Base-by-base conservation (phyloP, 1,140 invertebrate genomes). In the Sarcophaga bullata region DNA sequence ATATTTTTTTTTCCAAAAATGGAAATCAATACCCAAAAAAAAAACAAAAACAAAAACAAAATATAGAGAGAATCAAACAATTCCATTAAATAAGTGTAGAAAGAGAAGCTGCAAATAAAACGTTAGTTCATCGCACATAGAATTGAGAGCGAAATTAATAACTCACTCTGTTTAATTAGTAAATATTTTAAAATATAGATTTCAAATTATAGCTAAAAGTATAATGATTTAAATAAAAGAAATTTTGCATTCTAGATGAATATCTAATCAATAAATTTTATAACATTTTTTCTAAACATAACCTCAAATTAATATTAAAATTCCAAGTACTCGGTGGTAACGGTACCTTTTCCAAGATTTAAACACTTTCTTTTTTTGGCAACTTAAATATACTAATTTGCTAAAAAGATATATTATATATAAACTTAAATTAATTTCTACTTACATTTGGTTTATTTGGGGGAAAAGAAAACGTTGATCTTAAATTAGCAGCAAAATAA, bases 371-470 rank as follows among this genome's bases (percentile, higher is more conserved):
- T n/a, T 37, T 37, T 37, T 37, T 37, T 37, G 25, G 4, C 25
- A 37, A 37, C 4, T 37, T 37, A 37, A 37, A 37, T 37, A 37
- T 1, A 37, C 25, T 37, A 37, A 37, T 37, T 37, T 37, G 25
- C n/a, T 37, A 37, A 37, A 2, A 37, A 37, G 25, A 68, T 19
- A 68, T 68, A 9, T 68, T 0, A 68, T 9, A 68, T 25, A 68
- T 7, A 6, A 6, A 19, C 19, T 68, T 68, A 68, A 52, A 52
- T 10, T 52, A 37, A 52, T 52, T 46, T 68, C 10, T 78, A 78
- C 75, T 78, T 50, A 78, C 75, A 78, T 78, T 78, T 78, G 62
- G 62, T 68, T 17, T 68, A 68, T 19, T 68, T 37, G 37, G 10
- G 62, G 62, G 37, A n/a, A 19, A 50, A 50, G 48, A 49, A 68